A percentile compares a stretch with the other conserved stretches of the same genome.
Conservation (phyloP, 2,113 vertebrate genomes). For the Picathartes gymnocephalus region DNA sequence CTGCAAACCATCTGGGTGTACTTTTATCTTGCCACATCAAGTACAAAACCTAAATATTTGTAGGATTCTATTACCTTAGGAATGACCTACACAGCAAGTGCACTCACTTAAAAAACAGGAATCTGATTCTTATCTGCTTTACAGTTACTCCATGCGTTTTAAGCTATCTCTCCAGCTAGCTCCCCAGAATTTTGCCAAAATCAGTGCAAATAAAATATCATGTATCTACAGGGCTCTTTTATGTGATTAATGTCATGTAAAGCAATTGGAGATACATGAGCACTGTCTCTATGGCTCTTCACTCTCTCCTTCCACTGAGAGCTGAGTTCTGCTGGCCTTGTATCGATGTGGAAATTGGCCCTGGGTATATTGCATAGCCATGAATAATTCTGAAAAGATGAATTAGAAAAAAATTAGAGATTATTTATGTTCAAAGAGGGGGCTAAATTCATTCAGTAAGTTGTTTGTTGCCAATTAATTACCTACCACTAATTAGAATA, state of each 20-base stretch:
- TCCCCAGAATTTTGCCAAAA: not conserved
- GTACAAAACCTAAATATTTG: not conserved
- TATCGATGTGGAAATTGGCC: not conserved
- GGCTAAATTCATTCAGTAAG: not conserved
- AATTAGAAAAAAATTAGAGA: slow-evolving; percentile 24
- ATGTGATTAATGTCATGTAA: not conserved
- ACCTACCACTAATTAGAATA: slow-evolving; percentile 17
- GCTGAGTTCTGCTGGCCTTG: not conserved
- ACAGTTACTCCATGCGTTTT: not conserved
- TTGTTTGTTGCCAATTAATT: slow-evolving; percentile 66
- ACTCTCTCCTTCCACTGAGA: not conserved
- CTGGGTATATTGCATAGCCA: not conserved
- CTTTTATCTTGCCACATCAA: not conserved
- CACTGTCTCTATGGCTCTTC: not conserved
- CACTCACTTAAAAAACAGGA: not conserved
- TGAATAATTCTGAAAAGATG: slow-evolving; percentile 6
- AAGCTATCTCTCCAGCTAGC: not conserved
- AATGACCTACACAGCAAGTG: not conserved
- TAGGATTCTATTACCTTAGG: not conserved
- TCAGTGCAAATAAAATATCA: not conserved
- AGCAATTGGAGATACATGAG: not conserved
- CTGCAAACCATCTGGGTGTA: not conserved
- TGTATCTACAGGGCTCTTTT: not conserved
- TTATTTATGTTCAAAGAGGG: slow-evolving; percentile 1
- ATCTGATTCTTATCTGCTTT: not conserved